Conservation (phyloP, 1,140 invertebrate genomes). For the Antheraea pernyi region DNA sequence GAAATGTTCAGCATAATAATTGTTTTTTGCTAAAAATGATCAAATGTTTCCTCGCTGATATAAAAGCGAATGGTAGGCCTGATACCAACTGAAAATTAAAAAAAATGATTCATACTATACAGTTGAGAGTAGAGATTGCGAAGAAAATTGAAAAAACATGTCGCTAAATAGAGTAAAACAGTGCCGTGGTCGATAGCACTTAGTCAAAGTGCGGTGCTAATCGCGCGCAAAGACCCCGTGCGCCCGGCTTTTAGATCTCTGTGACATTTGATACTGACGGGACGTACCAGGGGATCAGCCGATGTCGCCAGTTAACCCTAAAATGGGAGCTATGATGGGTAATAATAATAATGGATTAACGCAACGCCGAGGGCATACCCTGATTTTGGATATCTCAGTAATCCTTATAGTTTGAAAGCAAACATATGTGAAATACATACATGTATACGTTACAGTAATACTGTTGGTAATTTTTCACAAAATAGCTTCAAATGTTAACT, state of each 20-base stretch:
- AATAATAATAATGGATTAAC: constrained; percentile 65
- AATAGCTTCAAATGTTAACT: too few relatives aligned
- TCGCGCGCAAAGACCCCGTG: constrained; percentile 38
- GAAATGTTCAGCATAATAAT: too few relatives aligned
- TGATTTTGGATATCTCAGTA: not conserved
- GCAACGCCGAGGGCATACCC: constrained; percentile 23
- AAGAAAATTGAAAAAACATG: too few relatives aligned
- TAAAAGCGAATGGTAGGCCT: too few relatives aligned
- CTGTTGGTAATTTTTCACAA: too few relatives aligned
- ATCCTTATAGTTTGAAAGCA: not conserved
- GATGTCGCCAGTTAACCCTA: constrained; percentile 64
- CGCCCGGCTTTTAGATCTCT: constrained; percentile 45
- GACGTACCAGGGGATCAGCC: constrained; percentile 51
- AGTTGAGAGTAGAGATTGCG: not conserved
- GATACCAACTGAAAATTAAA: too few relatives aligned
- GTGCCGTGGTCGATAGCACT: too few relatives aligned
- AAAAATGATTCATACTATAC: not conserved
- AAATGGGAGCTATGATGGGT: constrained; percentile 62
- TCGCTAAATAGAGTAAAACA: too few relatives aligned
- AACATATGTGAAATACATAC: not conserved
- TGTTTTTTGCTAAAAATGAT: too few relatives aligned
- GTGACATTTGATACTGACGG: constrained; percentile 62
- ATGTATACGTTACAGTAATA: too few relatives aligned
- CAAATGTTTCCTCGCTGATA: too few relatives aligned
- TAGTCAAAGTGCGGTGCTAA: constrained; percentile 21